Base-by-base conservation (phyloP, 1,140 invertebrate genomes). In the Ridgeia piscesae region DNA sequence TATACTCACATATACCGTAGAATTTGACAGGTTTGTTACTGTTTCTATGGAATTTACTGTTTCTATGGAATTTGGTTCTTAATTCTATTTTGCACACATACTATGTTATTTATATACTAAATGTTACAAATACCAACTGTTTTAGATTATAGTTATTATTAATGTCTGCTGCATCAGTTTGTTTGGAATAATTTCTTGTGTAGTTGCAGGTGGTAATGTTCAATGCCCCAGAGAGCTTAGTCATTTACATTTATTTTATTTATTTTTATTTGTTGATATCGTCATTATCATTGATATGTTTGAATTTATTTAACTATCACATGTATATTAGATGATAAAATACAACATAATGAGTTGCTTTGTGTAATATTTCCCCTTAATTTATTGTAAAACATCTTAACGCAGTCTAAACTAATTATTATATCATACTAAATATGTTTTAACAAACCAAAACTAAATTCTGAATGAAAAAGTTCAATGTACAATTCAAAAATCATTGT, bases 11-110 rank as follows among this genome's bases (percentile, higher is more conserved):
- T 96, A 96, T 93, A 95, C 95, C 92, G 96, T 96, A 88, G 96
- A 96, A 93, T 96, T 96, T 95, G 95, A 96, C 93, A 95, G 95
- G 95, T 96, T 92, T 91, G 90, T n/a, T n/a, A n/a, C n/a, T n/a
- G n/a, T n/a, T n/a, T n/a, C n/a, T n/a, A n/a, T n/a, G n/a, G n/a
- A n/a, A n/a, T n/a, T n/a, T n/a, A n/a, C n/a, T n/a, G n/a, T n/a
- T n/a, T n/a, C n/a, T 48, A 42, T 42, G 14, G 34, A n/a, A 90
- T 90, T 77, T 77, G 0, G 27, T 21, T 77, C 2, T 77, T 77
- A 77, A 31, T 77, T n/a, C n/a, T n/a, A n/a, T n/a, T n/a, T n/a
- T n/a, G 58, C 27, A 31, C 58, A 77, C 58, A 77, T 4, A 31
- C n/a, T 27, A 8, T 31, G 27, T 77, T 77, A 77, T 77, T 77